phyloP scores from a whole-genome alignment of 2,113 vertebrate species.

The Podocnemis expansa region DNA sequence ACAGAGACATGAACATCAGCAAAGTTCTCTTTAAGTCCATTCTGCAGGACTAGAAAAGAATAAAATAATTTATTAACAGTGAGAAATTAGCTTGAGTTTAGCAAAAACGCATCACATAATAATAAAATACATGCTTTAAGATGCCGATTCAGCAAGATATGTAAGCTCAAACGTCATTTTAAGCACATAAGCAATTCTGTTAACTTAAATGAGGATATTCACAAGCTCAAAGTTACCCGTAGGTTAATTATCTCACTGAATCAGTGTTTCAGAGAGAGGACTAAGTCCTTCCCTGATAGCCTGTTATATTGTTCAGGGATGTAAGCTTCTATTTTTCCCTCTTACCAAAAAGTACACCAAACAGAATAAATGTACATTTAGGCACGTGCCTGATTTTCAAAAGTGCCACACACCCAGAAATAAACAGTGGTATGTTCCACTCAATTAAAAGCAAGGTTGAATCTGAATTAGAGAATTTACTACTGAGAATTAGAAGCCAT shows the following conservation, averaged over 20 bases:
- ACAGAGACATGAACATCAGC: conserved; percentile 89
- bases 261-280: not conserved
- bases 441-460: not conserved
- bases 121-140: not conserved
- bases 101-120: not conserved
- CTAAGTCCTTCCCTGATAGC: not conserved
- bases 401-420: not conserved
- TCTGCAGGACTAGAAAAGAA: conserved; percentile 84
- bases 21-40: conserved; percentile 89
- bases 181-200: not conserved
- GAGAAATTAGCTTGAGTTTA: conserved; percentile 7
- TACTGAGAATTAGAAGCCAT: not conserved
- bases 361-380: not conserved
- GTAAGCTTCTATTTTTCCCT: not conserved
- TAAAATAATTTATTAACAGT: not conserved
- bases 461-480: not conserved
- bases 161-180: not conserved
- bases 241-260: not conserved
- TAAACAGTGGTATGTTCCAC: not conserved
- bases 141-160: not conserved
- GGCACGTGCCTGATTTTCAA: not conserved
- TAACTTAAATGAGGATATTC: not conserved
- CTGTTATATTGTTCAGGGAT: not conserved
- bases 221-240: not conserved
- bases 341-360: not conserved